phyloP scores from a whole-genome alignment of 2,113 vertebrate species.

The Chamaea fasciata region DNA sequence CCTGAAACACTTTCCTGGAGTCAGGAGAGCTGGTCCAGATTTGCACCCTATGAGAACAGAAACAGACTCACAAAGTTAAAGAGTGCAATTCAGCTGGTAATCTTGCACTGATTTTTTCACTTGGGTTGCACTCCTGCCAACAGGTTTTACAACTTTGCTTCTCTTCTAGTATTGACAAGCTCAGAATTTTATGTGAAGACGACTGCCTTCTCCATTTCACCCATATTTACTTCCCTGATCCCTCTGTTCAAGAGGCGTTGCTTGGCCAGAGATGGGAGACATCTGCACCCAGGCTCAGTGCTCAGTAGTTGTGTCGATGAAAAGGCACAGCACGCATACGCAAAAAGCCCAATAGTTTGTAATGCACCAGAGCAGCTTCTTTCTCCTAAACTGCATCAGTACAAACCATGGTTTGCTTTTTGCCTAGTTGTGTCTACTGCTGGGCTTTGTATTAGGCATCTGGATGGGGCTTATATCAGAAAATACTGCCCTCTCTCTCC shows the following conservation, averaged over 20 bases:
- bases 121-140: background rate
- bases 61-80: background rate
- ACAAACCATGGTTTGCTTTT: background rate
- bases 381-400: background rate
- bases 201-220: background rate
- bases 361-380: background rate
- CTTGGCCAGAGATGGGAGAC: background rate
- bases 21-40: constrained; percentile 12
- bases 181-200: background rate
- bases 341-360: background rate
- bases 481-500: background rate
- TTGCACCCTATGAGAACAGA: constrained; percentile 20
- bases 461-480: background rate
- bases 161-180: background rate
- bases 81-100: background rate
- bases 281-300: background rate
- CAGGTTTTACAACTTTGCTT: background rate
- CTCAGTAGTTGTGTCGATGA: background rate
- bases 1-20: constrained; percentile 2
- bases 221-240: background rate
- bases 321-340: fast-evolving
- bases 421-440: background rate
- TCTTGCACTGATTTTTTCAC: background rate
- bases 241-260: background rate
- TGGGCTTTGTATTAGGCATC: background rate